These are phyloP conservation scores for Brassicogethes aeneus DNA, from an alignment of 2,888 invertebrate species.

Conservation along the genomic window DNA sequence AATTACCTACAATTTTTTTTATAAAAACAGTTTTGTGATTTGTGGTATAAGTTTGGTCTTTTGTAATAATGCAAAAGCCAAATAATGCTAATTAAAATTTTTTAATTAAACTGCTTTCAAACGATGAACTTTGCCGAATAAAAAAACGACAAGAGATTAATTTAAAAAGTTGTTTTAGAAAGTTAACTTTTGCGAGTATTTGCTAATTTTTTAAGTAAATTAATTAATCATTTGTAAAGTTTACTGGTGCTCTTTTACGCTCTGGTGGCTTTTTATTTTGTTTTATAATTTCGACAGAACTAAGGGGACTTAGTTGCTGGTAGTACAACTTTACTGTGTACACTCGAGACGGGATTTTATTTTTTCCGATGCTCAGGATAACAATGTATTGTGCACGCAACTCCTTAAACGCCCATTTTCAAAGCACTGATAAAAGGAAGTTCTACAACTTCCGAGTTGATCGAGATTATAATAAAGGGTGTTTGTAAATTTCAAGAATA, in stretches of 20 bases:
- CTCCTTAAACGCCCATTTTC: neutral
- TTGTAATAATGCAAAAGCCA: too few relatives aligned
- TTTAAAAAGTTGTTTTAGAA: neutral
- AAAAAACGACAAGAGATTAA: neutral
- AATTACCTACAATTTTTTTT: too few relatives aligned
- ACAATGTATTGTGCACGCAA: neutral
- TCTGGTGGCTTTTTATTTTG: neutral
- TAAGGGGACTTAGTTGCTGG: neutral
- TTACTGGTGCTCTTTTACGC: neutral
- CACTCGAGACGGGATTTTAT: too few relatives aligned
- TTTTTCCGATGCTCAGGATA: too few relatives aligned
- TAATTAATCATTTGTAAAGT: neutral
- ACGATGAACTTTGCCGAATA: neutral
- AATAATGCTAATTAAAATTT: too few relatives aligned
- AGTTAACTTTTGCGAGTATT: neutral
- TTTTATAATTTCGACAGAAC: neutral
- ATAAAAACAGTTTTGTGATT: too few relatives aligned
- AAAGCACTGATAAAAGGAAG: neutral
- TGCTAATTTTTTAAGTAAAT: neutral
- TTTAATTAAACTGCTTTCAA: neutral
- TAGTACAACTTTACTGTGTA: neutral
- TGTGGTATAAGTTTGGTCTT: too few relatives aligned
- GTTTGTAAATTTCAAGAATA: too few relatives aligned
- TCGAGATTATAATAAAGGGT: neutral
- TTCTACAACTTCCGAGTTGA: neutral